Base-by-base conservation (phyloP, 1,140 invertebrate species). In the Drosophila parabipectinata region DNA sequence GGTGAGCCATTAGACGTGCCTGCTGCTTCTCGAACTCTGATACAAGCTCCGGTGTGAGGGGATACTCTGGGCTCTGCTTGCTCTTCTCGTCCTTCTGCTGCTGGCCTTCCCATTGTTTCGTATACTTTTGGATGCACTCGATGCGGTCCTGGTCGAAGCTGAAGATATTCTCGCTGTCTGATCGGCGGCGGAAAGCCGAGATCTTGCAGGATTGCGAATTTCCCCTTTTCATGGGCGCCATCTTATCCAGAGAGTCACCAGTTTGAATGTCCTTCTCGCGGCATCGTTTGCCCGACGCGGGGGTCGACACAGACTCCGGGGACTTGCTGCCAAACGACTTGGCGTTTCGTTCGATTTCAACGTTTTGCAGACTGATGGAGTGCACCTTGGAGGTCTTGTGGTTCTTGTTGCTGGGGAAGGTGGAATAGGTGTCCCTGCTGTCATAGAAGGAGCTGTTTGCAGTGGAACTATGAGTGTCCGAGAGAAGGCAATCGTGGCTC, bases 91-190 rank as follows among this genome's bases (percentile, higher is more conserved):
- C 90, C 44, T 85, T 92, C 2, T 93, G 92, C 60, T 94, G 93
- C 58, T 94, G 93, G 0, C 93, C 93, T 67, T 94, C 93, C 84
- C 93, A 94, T 10, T 93, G 93, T 6, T 93, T 94, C 1, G 92
- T 92, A 28, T 93, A 94, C 58, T 93, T 92, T n/a, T 93, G 94
- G 15, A 95, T 88, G n/a, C 94, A 95, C 79, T 95, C 94, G 41
- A 95, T 95, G 76, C 94, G 93, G 69, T 95, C 94, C 88, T 95
- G 94, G 75, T 95, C 94, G 63, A 95, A 95, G 79, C 94, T 95
- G 71, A 95, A 95, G 10, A 95, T 94, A 47, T 95, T 95, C 34
- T 94, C 94, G 53, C 91, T 91, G 60, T 92, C 92, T 0, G 94
- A 94, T 34, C 93, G 93, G 10, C 90, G 75, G 3, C 90, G 77